Percentiles rank a stretch among this genome's conserved stretches.
Evolutionary conservation across 35 echinoderm and acorn worm species (phyloP).

Genomic region (Amphiura filiformis): DNA sequence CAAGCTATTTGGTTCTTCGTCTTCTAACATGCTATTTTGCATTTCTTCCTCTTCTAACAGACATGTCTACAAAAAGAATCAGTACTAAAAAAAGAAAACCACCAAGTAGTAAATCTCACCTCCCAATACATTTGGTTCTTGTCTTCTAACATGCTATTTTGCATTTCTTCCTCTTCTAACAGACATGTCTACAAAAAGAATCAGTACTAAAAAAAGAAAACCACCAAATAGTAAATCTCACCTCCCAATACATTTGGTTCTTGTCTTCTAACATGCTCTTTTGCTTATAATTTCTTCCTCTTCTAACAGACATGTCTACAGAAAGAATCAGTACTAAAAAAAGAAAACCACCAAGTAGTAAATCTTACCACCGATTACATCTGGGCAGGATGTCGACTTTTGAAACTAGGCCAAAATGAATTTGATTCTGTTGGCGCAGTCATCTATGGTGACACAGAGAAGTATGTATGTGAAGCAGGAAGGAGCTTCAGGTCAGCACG

Average conservation of each 20-base stretch:
- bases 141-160: too few relatives aligned
- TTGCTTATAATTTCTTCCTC: too few relatives aligned
- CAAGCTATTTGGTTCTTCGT: too few relatives aligned
- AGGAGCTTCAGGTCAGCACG: constrained; percentile 82
- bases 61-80: constrained; percentile 86
- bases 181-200: too few relatives aligned
- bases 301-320: constrained; percentile 71
- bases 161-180: too few relatives aligned
- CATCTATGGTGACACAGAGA: constrained; percentile 31
- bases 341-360: constrained; percentile 88
- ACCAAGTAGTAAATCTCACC: constrained; percentile 93
- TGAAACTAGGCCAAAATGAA: background rate
- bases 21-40: too few relatives aligned
- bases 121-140: too few relatives aligned
- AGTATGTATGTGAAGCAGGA: constrained; percentile 70
- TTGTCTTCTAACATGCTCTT: too few relatives aligned
- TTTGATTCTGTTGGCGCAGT: background rate
- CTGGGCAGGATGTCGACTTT: constrained; percentile 79
- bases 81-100: constrained; percentile 78
- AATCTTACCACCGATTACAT: constrained; percentile 83
- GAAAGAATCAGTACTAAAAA: constrained; percentile 86
- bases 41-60: too few relatives aligned
- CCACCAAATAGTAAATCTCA: too few relatives aligned
- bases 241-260: too few relatives aligned
- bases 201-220: too few relatives aligned